Percentiles rank a stretch among this genome's conserved stretches.
These are phyloP conservation scores for Acanthopagrus latus DNA, from an alignment of 2,797 vertebrate species.

Conservation along the genomic window DNA sequence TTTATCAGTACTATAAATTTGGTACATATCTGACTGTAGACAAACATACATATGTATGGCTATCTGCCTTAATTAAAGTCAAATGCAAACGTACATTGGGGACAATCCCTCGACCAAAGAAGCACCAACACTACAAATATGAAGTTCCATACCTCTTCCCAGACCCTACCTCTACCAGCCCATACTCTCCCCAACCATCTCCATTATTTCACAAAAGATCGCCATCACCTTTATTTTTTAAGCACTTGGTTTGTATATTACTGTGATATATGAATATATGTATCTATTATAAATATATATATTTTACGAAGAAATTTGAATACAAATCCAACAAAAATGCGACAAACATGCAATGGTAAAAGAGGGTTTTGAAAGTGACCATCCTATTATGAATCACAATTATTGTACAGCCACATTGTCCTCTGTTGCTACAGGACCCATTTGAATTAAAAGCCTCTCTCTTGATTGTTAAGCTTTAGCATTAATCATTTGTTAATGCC, in stretches of 20 bases:
- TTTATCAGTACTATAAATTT: conserved; percentile 71
- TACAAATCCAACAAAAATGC: conserved; percentile 73
- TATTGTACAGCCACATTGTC: conserved; percentile 76
- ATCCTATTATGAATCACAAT: conserved; percentile 70
- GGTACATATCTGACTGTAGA: conserved; percentile 76
- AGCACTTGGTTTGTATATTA: conserved; percentile 88
- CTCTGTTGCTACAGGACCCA: conserved; percentile 65
- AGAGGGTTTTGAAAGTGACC: conserved; percentile 69
- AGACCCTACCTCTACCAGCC: conserved; percentile 75
- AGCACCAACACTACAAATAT: conserved; percentile 75
- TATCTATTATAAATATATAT: conserved; percentile 87
- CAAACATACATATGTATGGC: conserved; percentile 70
- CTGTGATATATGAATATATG: conserved; percentile 86
- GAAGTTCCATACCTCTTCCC: conserved; percentile 83
- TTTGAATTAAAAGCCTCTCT: conserved; percentile 66
- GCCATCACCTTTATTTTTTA: conserved; percentile 81
- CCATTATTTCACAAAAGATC: conserved; percentile 65
- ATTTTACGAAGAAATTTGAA: conserved; percentile 82
- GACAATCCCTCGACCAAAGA: conserved; percentile 87
- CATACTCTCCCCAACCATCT: conserved; percentile 60
- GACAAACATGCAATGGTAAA: conserved; percentile 51
- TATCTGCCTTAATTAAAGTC: conserved; percentile 80
- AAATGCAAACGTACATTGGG: conserved; percentile 80
- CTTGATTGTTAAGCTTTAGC: conserved; percentile 76
- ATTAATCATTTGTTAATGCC: conserved; percentile 70